Percentiles rank a stretch among this genome's conserved stretches.
Evolutionary conservation across 2,113 vertebrate genomes (phyloP).

Genomic region (Urocynchramus pylzowi): DNA sequence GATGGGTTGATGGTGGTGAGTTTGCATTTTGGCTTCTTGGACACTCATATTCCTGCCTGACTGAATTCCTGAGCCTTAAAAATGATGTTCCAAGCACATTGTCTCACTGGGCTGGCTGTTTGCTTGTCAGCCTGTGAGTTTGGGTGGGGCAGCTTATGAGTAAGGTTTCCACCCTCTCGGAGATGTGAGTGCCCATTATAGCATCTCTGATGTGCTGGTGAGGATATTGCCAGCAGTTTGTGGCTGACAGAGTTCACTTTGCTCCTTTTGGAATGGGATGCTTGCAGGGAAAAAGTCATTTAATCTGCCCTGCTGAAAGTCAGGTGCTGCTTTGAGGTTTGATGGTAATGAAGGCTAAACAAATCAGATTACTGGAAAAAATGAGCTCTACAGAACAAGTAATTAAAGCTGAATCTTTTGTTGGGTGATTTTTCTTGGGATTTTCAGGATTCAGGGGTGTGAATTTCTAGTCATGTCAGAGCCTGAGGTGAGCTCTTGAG

Average conservation of each 20-base stretch:
- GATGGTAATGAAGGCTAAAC: neutral
- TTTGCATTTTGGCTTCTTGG: neutral
- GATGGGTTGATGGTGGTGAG: neutral
- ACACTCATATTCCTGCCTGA: neutral
- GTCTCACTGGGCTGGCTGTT: neutral
- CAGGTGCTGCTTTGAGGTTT: neutral
- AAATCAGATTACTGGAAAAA: neutral
- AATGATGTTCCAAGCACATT: neutral
- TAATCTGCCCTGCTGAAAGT: neutral
- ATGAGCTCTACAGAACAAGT: neutral
- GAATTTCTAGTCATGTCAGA: neutral
- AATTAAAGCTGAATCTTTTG: neutral
- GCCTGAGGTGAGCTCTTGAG: neutral
- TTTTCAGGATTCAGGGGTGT: neutral
- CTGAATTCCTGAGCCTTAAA: neutral
- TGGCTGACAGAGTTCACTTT: neutral
- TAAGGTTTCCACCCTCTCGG: neutral
- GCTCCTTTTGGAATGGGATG: neutral
- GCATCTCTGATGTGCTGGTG: neutral
- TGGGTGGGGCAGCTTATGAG: neutral
- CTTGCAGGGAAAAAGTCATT: neutral
- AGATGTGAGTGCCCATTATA: neutral
- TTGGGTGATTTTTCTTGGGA: neutral
- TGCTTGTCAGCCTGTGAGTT: neutral
- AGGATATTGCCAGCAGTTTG: neutral